Conservation (phyloP, 1,140 invertebrate genomes). For the Meteorus sp. region DNA sequence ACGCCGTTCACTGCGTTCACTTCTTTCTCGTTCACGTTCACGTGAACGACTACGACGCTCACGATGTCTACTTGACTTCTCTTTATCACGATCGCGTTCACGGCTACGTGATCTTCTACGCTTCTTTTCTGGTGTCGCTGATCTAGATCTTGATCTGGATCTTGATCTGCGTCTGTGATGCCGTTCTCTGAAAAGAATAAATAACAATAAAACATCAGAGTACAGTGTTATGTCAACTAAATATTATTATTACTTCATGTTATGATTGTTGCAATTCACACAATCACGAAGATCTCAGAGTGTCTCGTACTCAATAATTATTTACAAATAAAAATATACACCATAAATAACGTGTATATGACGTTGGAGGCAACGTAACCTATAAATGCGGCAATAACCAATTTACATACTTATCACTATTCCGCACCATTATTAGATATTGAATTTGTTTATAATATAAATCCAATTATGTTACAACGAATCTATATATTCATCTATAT, state of each 20-base stretch:
- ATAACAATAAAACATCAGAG: constrained; percentile 18
- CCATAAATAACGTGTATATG: neutral
- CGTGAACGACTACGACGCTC: constrained; percentile 50
- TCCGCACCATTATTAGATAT: constrained; percentile 40
- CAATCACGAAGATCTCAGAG: no score
- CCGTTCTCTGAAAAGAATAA: constrained; percentile 41
- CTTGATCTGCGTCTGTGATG: constrained; percentile 53
- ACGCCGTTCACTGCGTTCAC: constrained; percentile 41
- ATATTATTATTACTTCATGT: no score
- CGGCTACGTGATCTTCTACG: constrained; percentile 67
- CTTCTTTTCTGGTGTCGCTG: constrained; percentile 64
- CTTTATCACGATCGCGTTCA: constrained; percentile 62
- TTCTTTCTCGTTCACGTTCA: constrained; percentile 36
- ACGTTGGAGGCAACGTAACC: constrained; percentile 34
- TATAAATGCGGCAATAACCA: constrained; percentile 10
- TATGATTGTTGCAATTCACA: no score
- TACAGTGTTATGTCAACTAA: no score
- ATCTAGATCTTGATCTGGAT: constrained; percentile 57
- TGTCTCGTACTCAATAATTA: constrained; percentile 1
- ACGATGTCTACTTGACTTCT: constrained; percentile 52
- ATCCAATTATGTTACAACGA: no score
- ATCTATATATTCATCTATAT: no score
- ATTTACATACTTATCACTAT: constrained; percentile 44
- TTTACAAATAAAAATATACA: neutral
- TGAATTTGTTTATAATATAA: no score